A percentile compares a stretch with the other conserved stretches of the same genome.
Conservation (phyloP, 2,888 invertebrate species). For the Nemotelus nigrinus region DNA sequence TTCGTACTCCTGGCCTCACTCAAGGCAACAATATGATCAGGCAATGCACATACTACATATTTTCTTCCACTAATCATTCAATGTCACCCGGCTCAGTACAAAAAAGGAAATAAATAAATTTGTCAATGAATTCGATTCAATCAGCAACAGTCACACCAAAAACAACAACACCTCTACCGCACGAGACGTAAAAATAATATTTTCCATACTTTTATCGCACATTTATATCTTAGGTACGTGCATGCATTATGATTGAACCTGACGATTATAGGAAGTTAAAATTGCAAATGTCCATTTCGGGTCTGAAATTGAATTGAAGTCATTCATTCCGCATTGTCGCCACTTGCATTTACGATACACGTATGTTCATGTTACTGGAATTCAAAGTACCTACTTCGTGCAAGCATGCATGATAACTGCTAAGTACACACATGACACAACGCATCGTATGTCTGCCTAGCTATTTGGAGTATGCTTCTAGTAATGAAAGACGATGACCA, state of each 20-base stretch:
- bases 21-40: neutral
- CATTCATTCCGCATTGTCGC: neutral
- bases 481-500: neutral
- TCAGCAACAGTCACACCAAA: neutral
- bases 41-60: neutral
- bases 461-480: neutral
- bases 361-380: no score
- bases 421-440: neutral
- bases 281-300: conserved; percentile 28
- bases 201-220: no score
- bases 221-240: neutral
- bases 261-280: conserved; percentile 9
- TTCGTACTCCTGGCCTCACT: neutral
- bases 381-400: neutral
- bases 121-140: conserved; percentile 19
- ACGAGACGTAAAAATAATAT: conserved; percentile 14
- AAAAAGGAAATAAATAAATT: neutral
- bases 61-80: conserved; percentile 24
- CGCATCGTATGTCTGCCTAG: neutral
- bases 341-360: neutral
- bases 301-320: conserved; percentile 4
- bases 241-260: neutral
- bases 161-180: neutral
- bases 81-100: conserved; percentile 17
- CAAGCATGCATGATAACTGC: neutral